Evolutionary conservation across 2,888 invertebrate species (phyloP).

Genomic region (Argyresthia albistria): DNA sequence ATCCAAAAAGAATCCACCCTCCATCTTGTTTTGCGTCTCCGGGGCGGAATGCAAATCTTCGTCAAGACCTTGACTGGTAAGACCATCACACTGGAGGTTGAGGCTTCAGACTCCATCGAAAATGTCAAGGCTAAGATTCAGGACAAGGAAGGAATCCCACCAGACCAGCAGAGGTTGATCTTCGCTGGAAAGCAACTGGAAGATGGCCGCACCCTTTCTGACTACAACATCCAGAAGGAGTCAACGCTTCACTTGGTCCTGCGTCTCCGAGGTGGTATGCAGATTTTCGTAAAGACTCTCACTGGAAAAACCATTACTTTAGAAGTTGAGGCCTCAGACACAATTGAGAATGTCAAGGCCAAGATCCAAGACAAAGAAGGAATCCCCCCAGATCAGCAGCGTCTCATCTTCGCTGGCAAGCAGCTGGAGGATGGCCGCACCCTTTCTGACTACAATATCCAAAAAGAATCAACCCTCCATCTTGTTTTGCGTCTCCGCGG

Average conservation of each 20-base stretch:
- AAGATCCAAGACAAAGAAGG: constrained; percentile 39
- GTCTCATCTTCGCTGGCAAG: constrained; percentile 34
- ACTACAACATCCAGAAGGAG: constrained; percentile 8
- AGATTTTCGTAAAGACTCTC: constrained; percentile 34
- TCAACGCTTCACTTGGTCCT: constrained; percentile 6
- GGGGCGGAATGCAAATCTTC: constrained; percentile 9
- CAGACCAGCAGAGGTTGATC: constrained; percentile 7
- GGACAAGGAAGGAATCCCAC: constrained; percentile 8
- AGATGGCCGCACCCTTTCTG: constrained; percentile 8
- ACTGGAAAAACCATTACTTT: constrained; percentile 34
- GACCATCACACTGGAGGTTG: constrained; percentile 7
- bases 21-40: constrained; percentile 9
- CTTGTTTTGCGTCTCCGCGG: constrained; percentile 22
- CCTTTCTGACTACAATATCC: constrained; percentile 33
- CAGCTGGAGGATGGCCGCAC: constrained; percentile 36
- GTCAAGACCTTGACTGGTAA: constrained; percentile 8
- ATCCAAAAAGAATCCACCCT: constrained; percentile 13
- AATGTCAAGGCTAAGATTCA: constrained; percentile 9
- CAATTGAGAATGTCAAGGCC: constrained; percentile 34
- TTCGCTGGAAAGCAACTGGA: constrained; percentile 8
- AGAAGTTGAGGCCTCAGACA: constrained; percentile 31
- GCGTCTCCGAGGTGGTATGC: constrained; percentile 21
- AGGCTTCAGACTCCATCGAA: constrained; percentile 7
- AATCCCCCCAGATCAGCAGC: constrained; percentile 36
- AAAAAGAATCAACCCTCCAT: constrained; percentile 25